Base-by-base conservation (phyloP, 2,888 invertebrate species). In the Barypeithes pellucidus region DNA sequence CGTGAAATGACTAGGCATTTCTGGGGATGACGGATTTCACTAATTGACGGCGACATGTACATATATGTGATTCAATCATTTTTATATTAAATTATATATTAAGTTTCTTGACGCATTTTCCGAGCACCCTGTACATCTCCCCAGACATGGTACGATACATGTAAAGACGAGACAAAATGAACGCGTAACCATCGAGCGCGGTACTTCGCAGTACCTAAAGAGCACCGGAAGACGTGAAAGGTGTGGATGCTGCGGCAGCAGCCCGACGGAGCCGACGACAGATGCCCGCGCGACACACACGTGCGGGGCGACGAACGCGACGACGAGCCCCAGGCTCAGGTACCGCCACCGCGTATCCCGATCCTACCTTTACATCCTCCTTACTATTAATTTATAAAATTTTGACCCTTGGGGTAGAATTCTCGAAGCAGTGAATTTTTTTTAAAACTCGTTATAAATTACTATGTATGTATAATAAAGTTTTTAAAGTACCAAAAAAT, bases 201-300 rank as follows among this genome's bases (percentile, higher is more conserved):
- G 54, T 57, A 33, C 54, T 57, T 29, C 36, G 33, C 33, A 57
- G 33, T 57, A 57, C 54, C 54, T 29, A 36, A 54, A 57, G 54
- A 57, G 54, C 36, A 62, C 62, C 62, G 62, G 62, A 62, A 62
- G 62, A 62, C 24, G 43, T 29, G 62, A 62, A 62, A 62, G 62
- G 62, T 62, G 62, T 62, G 45, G 62, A 62, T 62, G 62, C 29
- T n/a, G n/a, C 60, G 41, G 60, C 39, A 52, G 52, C 29, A 57
- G 33, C 54, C 54, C 54, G 54, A 14, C 36, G 54, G 33, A 18
- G 33, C 22, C 62, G 61, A 61, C 61, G 45, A 62, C 62, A 62
- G 62, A 62, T 62, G 62, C 45, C 24, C 43, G 45, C 45, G 45
- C 43, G 43, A 62, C 62, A 62, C 43, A 43, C 60, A 60, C 43